These are phyloP conservation scores for Pogonocichla stellata DNA, from an alignment of 2,113 vertebrate genomes.

Conservation along the genomic window DNA sequence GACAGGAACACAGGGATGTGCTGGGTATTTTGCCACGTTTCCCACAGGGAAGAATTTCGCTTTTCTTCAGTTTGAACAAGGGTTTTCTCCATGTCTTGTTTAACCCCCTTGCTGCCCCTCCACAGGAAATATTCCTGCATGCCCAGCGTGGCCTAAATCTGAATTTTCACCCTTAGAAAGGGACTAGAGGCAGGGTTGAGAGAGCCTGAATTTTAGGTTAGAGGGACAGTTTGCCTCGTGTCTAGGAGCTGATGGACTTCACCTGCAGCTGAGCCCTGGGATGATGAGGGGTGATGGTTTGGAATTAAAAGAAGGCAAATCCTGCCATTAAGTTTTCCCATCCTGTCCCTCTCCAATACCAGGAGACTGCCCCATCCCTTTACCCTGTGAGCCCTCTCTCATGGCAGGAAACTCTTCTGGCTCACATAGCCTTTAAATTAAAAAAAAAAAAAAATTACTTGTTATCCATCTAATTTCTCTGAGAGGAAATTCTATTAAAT, in stretches of 20 bases:
- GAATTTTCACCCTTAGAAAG: not conserved
- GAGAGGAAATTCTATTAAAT: slow-evolving; percentile 78
- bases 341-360: not conserved
- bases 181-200: not conserved
- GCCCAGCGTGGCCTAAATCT: not conserved
- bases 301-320: not conserved
- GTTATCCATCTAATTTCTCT: slow-evolving; percentile 72
- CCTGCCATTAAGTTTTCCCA: not conserved
- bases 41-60: not conserved
- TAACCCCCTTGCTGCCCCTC: not conserved
- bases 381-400: not conserved
- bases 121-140: not conserved
- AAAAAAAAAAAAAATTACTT: slow-evolving; percentile 21
- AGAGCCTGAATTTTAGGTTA: not conserved
- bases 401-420: not conserved
- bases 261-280: not conserved
- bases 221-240: not conserved
- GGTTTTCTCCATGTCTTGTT: not conserved
- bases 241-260: not conserved
- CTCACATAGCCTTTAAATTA: not conserved
- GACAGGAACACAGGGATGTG: not conserved
- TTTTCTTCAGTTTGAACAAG: not conserved
- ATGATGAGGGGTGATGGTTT: too few species aligned
- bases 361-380: not conserved
- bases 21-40: not conserved